Evolutionary conservation across 2,113 vertebrate genomes (phyloP).

Genomic region (Ciconia boyciana): DNA sequence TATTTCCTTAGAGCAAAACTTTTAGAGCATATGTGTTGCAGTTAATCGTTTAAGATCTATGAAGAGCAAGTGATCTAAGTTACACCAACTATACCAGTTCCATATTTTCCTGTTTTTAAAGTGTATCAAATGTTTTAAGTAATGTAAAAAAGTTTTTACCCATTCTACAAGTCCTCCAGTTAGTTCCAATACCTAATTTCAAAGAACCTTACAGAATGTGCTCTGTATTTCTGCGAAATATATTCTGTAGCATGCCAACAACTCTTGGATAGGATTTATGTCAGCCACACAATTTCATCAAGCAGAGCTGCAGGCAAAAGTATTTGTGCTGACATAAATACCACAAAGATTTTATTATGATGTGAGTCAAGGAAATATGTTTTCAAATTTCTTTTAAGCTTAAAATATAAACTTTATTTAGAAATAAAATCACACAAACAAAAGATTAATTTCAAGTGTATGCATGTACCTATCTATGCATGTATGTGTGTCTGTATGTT

Average conservation of each 20-base stretch:
- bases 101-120: not conserved
- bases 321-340: not conserved
- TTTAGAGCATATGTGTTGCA: not conserved
- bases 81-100: not conserved
- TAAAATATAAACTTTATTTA: not conserved
- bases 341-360: not conserved
- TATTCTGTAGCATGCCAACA: not conserved
- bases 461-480: not conserved
- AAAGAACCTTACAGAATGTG: not conserved
- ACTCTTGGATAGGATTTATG: not conserved
- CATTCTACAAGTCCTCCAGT: not conserved
- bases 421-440: not conserved
- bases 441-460: not conserved
- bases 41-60: not conserved
- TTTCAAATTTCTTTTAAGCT: not conserved
- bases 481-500: rapidly evolving
- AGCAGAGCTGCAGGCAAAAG: not conserved
- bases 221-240: not conserved
- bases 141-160: not conserved
- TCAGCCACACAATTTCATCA: not conserved
- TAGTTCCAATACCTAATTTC: not conserved
- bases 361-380: not conserved
- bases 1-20: not conserved
- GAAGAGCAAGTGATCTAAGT: not conserved
- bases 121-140: not conserved